phyloP scores from a whole-genome alignment of 2,888 invertebrate species.

The Amblyjoppa fuscipennis region DNA sequence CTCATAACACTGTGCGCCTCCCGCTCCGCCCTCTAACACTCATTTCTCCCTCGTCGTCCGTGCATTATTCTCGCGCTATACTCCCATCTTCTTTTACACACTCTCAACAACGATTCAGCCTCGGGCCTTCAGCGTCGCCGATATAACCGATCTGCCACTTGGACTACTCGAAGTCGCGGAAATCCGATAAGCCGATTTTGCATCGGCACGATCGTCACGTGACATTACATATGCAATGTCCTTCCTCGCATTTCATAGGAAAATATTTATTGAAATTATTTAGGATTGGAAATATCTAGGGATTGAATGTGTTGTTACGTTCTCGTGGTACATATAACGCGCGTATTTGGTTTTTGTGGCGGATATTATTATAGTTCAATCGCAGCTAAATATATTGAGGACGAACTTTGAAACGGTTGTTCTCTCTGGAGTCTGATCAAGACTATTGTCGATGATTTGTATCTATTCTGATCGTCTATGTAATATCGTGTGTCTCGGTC shows the following conservation, averaged over 20 bases:
- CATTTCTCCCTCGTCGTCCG: constrained; percentile 41
- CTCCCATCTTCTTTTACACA: not conserved
- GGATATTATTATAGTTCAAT: too few species aligned
- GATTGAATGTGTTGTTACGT: too few species aligned
- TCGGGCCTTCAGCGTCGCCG: constrained; percentile 16
- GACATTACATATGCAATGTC: constrained; percentile 28
- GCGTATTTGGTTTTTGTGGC: too few species aligned
- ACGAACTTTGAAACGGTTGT: too few species aligned
- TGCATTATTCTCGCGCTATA: constrained; percentile 28
- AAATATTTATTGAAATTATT: not conserved
- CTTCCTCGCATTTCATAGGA: not conserved
- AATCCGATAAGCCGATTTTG: constrained; percentile 36
- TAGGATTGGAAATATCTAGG: not conserved
- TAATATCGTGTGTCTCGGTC: too few species aligned
- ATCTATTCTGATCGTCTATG: too few species aligned
- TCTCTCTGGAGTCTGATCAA: too few species aligned
- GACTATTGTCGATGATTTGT: too few species aligned
- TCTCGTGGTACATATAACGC: not conserved
- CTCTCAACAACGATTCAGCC: constrained; percentile 37
- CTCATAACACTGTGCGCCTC: constrained; percentile 53
- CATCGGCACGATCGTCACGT: constrained; percentile 7
- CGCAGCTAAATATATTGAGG: too few species aligned
- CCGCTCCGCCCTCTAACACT: constrained; percentile 15
- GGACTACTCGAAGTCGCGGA: constrained; percentile 16
- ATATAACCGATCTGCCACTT: constrained; percentile 32